Evolutionary conservation across 2,888 invertebrate genomes (phyloP).

Genomic region (Drosophila barbarae): DNA sequence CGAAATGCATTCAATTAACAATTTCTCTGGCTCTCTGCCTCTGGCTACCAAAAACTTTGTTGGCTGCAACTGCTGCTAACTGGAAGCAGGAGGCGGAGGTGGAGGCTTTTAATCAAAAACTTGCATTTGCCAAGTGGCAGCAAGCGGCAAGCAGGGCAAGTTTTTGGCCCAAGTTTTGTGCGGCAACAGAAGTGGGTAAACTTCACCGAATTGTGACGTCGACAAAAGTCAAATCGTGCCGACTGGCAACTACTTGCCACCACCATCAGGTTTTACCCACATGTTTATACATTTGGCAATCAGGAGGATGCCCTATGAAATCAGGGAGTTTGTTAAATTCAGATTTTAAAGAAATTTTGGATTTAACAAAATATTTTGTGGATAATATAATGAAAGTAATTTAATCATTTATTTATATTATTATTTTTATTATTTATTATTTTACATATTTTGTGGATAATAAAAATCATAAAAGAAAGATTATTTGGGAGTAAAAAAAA

Average conservation of each 20-base stretch:
- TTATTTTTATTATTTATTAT: too few relatives aligned
- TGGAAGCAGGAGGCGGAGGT: constrained; percentile 20
- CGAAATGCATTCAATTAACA: constrained; percentile 71
- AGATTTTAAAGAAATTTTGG: not conserved
- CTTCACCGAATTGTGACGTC: constrained; percentile 72
- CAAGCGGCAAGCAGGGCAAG: constrained; percentile 60
- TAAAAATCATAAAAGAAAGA: not conserved
- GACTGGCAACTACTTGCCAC: constrained; percentile 13
- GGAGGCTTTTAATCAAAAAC: constrained; percentile 72
- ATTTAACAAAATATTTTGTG: too few relatives aligned
- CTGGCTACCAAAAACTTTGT: constrained; percentile 47
- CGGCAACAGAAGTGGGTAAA: constrained; percentile 44
- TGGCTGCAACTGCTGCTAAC: constrained; percentile 37
- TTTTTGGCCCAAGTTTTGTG: constrained; percentile 65
- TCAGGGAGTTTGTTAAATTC: not conserved
- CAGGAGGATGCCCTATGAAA: constrained; percentile 23
- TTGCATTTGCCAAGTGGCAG: constrained; percentile 61
- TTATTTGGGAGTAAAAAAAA: not conserved
- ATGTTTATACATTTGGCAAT: constrained; percentile 49
- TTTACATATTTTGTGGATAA: not conserved
- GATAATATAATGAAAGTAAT: not conserved
- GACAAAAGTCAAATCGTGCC: constrained; percentile 72
- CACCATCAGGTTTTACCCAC: constrained; percentile 8
- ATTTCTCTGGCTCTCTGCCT: constrained; percentile 47
- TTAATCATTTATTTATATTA: not conserved